A percentile compares a stretch with the other conserved stretches of the same genome.
Conservation (phyloP, 2,888 invertebrate genomes). For the Phaonia tiefii region DNA sequence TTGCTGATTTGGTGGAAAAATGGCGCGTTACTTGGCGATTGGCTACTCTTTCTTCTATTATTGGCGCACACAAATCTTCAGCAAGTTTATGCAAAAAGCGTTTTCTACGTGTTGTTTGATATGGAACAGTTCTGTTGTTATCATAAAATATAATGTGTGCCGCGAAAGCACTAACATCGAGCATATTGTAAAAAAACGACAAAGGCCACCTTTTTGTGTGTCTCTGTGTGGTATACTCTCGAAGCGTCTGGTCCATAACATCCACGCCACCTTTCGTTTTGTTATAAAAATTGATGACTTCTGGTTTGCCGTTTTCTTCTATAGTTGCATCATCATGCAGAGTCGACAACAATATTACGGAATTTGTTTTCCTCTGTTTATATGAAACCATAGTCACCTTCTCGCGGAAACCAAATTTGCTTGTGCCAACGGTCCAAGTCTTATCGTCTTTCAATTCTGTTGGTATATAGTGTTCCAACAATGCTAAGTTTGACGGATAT, state of each 20-base stretch:
- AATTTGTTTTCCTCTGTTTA: slow-evolving; percentile 43
- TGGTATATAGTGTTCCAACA: slow-evolving; percentile 45
- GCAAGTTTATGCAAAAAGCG: slow-evolving; percentile 41
- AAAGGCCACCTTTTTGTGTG: slow-evolving; percentile 40
- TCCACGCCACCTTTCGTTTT: slow-evolving; percentile 40
- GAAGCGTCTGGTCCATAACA: slow-evolving; percentile 44
- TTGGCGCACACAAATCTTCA: slow-evolving; percentile 33
- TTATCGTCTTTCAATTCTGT: slow-evolving; percentile 42
- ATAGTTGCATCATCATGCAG: slow-evolving; percentile 46
- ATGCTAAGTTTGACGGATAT: slow-evolving; percentile 23
- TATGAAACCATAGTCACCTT: slow-evolving; percentile 40
- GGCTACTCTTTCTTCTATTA: slow-evolving; percentile 16
- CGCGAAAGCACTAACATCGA: slow-evolving; percentile 2
- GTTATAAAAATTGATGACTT: slow-evolving; percentile 44
- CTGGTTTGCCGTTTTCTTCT: slow-evolving; percentile 49
- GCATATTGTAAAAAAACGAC: slow-evolving; percentile 37
- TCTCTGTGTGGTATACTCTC: slow-evolving; percentile 39
- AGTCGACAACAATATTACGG: slow-evolving; percentile 45
- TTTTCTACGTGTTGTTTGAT: slow-evolving; percentile 39
- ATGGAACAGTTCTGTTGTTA: slow-evolving; percentile 47
- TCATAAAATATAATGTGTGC: slow-evolving; percentile 10
- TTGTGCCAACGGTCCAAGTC: slow-evolving; percentile 35
- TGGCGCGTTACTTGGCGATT: slow-evolving; percentile 23
- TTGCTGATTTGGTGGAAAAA: slow-evolving; percentile 22
- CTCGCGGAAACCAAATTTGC: slow-evolving; percentile 42